phyloP scores from a whole-genome alignment of 1,140 invertebrate genomes.

The Drosophila nebulosa region DNA sequence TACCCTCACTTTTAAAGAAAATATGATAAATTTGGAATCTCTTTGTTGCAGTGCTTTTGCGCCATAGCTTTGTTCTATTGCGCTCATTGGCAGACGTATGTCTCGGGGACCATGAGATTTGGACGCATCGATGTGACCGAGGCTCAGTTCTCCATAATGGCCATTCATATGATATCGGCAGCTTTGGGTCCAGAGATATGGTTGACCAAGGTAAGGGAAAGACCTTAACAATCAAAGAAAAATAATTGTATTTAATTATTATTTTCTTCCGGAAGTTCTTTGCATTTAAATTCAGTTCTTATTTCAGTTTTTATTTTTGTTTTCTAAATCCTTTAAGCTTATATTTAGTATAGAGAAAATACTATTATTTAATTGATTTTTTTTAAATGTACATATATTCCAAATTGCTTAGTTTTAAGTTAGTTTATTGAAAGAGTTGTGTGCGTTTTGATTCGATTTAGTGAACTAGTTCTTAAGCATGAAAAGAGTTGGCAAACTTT shows the following conservation, averaged over 20 bases:
- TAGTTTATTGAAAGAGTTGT: slow-evolving; percentile 26
- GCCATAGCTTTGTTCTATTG: slow-evolving; percentile 98
- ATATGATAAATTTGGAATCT: not conserved
- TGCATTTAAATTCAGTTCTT: slow-evolving; percentile 24
- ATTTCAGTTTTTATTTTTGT: slow-evolving; percentile 9
- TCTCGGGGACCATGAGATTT: slow-evolving; percentile 95
- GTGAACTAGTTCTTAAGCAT: slow-evolving; percentile 19
- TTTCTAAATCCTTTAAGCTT: slow-evolving; percentile 25
- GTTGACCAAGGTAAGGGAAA: slow-evolving; percentile 87
- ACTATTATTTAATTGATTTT: slow-evolving; percentile 11
- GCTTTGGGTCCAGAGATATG: slow-evolving; percentile 93
- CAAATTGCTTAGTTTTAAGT: slow-evolving; percentile 31
- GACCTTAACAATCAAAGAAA: not conserved
- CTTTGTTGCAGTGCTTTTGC: slow-evolving; percentile 89
- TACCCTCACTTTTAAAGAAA: not conserved
- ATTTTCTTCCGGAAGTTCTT: slow-evolving; percentile 62
- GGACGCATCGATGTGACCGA: slow-evolving; percentile 99
- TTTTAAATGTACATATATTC: not conserved
- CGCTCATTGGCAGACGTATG: slow-evolving; percentile 99
- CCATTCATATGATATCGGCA: slow-evolving; percentile 93
- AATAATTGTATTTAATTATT: slow-evolving; percentile 11
- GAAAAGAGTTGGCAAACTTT: not conserved
- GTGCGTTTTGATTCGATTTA: slow-evolving; percentile 17
- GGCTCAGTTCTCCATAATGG: slow-evolving; percentile 96
- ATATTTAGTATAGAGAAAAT: slow-evolving; percentile 28